Evolutionary conservation across 2,888 invertebrate genomes (phyloP), one percentile per base, ranked within the genome.

Genomic region (Hipparchia semele): DNA sequence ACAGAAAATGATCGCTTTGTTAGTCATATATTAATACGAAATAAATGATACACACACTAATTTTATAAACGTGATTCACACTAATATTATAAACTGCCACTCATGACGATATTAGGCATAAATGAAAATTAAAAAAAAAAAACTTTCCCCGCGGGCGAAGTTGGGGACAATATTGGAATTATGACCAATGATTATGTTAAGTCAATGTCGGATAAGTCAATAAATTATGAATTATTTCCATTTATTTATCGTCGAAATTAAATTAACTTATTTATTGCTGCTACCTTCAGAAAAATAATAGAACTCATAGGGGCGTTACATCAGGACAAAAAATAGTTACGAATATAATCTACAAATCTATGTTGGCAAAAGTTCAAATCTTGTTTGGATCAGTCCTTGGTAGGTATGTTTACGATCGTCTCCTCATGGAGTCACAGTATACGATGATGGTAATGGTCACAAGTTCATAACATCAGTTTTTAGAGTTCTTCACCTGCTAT

Each of bases 281-380:
- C 13, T 23, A 62, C 13, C 13, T 64, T 3, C 13, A 46, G 49
- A 62, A 62, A 62, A 23, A 51, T 51, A 53, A 39, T 12, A 53
- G 51, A 33, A 65, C 13, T 39, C n/a, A 53, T 56, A 61, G 23
- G 33, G 53, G 39, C n/a, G 39, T 68, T 49, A 68, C n/a, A 68
- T 49, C 60, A 68, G n/a, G 49, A 13, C 49, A 66, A 45, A 68
- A 59, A 60, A 60, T 49, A 59, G 54, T 49, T 33, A 13, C 59
- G 13, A 68, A 51, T 10, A 23, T 46, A 59, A 59, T 59, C 46
- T 66, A 64, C 58, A 51, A 64, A 70, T 72, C 56, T 12, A 61
- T 56, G 61, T 46, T 70, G 75, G 75, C 75, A 69, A 51, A 53
- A 1, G 66, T 71, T 65, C 75, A 75, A 75, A 53, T 61, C 65